A percentile compares a stretch with the other conserved stretches of the same genome.
Evolutionary conservation across 1,140 invertebrate genomes (phyloP).

Genomic region (Pachypeltis micranthus): DNA sequence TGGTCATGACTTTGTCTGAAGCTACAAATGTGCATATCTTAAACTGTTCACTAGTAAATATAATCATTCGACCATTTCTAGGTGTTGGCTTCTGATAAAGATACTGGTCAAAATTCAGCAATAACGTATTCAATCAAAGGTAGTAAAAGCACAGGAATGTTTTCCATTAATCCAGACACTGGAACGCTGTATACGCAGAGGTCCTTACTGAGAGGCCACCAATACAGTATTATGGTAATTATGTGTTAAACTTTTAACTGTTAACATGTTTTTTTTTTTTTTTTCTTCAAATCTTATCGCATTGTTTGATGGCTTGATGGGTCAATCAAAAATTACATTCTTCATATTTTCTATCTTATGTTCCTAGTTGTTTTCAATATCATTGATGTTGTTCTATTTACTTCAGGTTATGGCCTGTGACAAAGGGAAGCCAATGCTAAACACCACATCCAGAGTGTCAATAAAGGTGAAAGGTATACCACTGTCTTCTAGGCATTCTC

Average conservation of each 20-base stretch:
- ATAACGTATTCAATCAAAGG: slow-evolving; percentile 67
- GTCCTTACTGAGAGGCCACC: slow-evolving; percentile 53
- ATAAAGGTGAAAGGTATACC: slow-evolving; percentile 47
- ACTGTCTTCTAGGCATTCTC: slow-evolving; percentile 45
- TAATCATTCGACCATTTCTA: slow-evolving; percentile 34
- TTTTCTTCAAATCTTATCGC: too few relatives aligned
- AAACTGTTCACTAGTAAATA: background rate
- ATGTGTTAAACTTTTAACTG: too few relatives aligned
- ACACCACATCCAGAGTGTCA: slow-evolving; percentile 53
- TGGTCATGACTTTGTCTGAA: too few relatives aligned
- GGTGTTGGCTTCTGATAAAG: slow-evolving; percentile 74
- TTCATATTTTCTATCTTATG: too few relatives aligned
- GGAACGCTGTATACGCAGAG: slow-evolving; percentile 61
- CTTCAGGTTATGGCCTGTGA: slow-evolving; percentile 64
- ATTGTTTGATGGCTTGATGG: too few relatives aligned
- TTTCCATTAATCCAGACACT: slow-evolving; percentile 61
- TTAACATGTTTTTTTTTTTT: too few relatives aligned
- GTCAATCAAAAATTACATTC: too few relatives aligned
- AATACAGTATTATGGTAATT: slow-evolving; percentile 65
- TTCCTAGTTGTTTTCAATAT: slow-evolving; percentile 21
- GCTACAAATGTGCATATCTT: too few relatives aligned
- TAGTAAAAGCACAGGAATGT: slow-evolving; percentile 54
- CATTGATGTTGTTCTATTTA: slow-evolving; percentile 11
- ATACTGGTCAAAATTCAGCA: slow-evolving; percentile 65
- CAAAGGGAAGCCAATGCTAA: slow-evolving; percentile 52